Base-by-base conservation (phyloP, 2,888 invertebrate genomes). In the Diaprepes abbreviatus region DNA sequence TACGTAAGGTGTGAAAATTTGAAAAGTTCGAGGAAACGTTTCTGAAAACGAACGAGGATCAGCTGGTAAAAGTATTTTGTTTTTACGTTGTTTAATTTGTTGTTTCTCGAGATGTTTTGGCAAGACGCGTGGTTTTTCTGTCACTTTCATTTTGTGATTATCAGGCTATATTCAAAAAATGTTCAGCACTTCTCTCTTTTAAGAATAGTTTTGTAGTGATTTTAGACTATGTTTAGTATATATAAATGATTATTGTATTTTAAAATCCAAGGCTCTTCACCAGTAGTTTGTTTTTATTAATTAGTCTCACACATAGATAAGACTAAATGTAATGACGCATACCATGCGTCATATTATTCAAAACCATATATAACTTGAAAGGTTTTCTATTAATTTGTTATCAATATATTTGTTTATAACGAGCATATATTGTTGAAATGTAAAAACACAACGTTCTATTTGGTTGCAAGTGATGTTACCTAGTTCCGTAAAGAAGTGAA, bases 31-130 rank as follows among this genome's bases (percentile, higher is more conserved):
- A 28, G 48, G 12, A 21, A 45, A 45, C 24, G 45, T 21, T 24
- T 24, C n/a, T 40, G 17, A 24, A 14, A 38, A 45, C 24, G 45
- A 12, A 24, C 9, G 19, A 3, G 14, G 24, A 48, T 50, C 28
- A 14, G 48, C 48, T 28, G 14, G 48, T 28, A 28, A 28, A 50
- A 28, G 9, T 9, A 28, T 50, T 50, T n/a, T 50, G 28, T 28
- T 50, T 45, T 50, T 50, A 28, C 28, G 48, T 28, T 50, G 48
- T 50, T 50, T 12, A 43, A 43, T 43, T 43, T 43, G 21, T 12
- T 45, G n/a, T 10, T 45, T 12, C 48, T 50, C 9, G 21, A 28
- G 14, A 50, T 50, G 28, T 16, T 28, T 50, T 50, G 48, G 48
- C 48, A 50, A 50, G 28, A 28, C 14, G 10, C 28, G n/a, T 50